Evolutionary conservation across 2,797 vertebrate species (phyloP).

Genomic region (Cynopterus sphinx): DNA sequence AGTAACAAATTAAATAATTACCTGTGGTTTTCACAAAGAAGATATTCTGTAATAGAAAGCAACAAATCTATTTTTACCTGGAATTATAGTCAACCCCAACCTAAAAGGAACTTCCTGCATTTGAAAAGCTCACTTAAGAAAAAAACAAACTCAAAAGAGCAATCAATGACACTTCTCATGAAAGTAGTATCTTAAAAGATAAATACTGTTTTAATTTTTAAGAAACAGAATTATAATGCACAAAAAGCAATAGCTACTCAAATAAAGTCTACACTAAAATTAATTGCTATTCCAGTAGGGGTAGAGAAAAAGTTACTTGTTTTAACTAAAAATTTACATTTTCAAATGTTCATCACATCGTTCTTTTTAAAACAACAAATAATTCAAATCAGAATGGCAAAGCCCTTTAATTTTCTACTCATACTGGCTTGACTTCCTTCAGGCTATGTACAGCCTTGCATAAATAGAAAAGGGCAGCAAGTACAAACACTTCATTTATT

Average conservation of each 20-base stretch:
- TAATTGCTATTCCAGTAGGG: background rate
- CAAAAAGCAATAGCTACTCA: background rate
- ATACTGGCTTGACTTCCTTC: background rate
- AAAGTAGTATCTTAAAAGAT: background rate
- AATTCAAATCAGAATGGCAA: background rate
- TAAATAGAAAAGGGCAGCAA: background rate
- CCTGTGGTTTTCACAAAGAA: background rate
- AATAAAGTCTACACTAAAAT: background rate
- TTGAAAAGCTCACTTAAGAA: background rate
- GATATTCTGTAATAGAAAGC: background rate
- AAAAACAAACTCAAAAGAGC: background rate
- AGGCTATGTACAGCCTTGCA: background rate
- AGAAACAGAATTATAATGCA: background rate
- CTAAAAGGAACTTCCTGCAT: background rate
- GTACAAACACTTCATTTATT: background rate
- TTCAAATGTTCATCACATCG: background rate
- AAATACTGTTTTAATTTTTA: background rate
- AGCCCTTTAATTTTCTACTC: background rate
- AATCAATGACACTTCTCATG: background rate
- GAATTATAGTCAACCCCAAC: background rate
- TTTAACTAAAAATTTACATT: background rate
- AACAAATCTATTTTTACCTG: background rate
- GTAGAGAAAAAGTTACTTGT: background rate
- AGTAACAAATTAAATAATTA: background rate
- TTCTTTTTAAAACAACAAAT: background rate